A percentile compares a stretch with the other conserved stretches of the same genome.
phyloP scores from a whole-genome alignment of 2,888 invertebrate species.

The Scrobipalpa costella region DNA sequence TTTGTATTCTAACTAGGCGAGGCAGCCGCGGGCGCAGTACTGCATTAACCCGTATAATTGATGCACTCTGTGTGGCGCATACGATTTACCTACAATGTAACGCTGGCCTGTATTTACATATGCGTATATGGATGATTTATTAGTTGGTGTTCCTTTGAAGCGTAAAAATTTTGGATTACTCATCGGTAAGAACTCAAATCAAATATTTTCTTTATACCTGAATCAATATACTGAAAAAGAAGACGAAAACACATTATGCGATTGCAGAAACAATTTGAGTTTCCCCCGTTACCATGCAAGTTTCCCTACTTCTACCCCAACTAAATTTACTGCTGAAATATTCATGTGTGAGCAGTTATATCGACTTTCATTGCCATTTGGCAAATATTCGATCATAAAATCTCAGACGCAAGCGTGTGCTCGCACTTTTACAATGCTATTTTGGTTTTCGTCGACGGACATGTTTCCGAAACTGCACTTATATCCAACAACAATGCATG shows the following conservation, averaged over 20 bases:
- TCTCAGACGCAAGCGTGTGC: background rate
- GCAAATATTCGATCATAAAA: constrained; percentile 10
- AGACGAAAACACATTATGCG: background rate
- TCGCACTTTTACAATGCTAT: background rate
- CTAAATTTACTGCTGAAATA: background rate
- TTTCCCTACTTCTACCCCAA: background rate
- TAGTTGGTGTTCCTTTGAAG: background rate
- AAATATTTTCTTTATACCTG: background rate
- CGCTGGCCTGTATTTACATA: background rate
- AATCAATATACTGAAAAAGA: no score
- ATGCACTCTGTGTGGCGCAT: constrained; percentile 44
- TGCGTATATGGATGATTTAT: background rate
- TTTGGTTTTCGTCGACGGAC: constrained; percentile 16
- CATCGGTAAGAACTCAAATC: background rate
- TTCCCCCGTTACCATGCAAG: background rate
- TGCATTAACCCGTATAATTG: constrained; percentile 64
- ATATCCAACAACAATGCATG: constrained; percentile 27
- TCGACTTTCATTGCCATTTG: constrained; percentile 12
- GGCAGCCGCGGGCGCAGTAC: constrained; percentile 38
- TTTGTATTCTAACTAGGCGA: constrained; percentile 70
- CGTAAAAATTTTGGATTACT: background rate
- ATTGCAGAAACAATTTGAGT: background rate
- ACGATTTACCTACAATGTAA: constrained; percentile 36
- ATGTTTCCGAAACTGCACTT: constrained; percentile 20
- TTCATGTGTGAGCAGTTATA: constrained; percentile 26